Evolutionary conservation across 2,113 vertebrate genomes (phyloP).

Genomic region (Oophaga pumilio): DNA sequence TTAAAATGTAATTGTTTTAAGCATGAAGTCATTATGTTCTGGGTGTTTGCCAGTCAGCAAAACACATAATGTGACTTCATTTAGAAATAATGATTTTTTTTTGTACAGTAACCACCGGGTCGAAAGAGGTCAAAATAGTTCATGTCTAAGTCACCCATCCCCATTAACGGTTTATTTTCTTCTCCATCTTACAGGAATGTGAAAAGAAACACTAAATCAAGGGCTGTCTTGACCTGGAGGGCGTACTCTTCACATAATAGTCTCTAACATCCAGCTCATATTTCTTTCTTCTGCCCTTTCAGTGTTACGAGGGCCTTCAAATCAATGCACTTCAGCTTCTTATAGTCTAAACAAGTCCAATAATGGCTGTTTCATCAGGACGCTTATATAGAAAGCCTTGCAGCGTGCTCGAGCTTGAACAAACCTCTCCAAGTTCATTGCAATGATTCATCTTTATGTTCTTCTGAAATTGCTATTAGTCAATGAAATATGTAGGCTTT

Average conservation of each 20-base stretch:
- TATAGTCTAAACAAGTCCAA: constrained; percentile 21
- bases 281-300: constrained; percentile 43
- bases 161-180: constrained; percentile 47
- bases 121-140: neutral
- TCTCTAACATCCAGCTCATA: constrained; percentile 46
- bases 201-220: constrained; percentile 44
- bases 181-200: constrained; percentile 25
- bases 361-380: constrained; percentile 48
- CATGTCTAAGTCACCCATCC: neutral
- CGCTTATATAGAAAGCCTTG: constrained; percentile 45
- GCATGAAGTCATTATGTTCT: neutral
- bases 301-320: constrained; percentile 32
- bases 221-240: constrained; percentile 34
- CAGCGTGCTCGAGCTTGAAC: constrained; percentile 19
- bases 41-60: neutral
- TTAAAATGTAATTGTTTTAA: neutral
- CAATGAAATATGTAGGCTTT: constrained; percentile 41
- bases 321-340: constrained; percentile 49
- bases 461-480: constrained; percentile 37
- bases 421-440: constrained; percentile 23
- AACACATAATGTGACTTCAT: constrained; percentile 9
- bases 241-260: constrained; percentile 48
- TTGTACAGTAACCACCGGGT: constrained; percentile 8
- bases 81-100: constrained; percentile 29
- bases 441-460: constrained; percentile 47